Percentiles rank a stretch among this genome's conserved stretches.
phyloP scores from a whole-genome alignment of 2,797 vertebrate genomes.

The Neopelma chrysocephalum region DNA sequence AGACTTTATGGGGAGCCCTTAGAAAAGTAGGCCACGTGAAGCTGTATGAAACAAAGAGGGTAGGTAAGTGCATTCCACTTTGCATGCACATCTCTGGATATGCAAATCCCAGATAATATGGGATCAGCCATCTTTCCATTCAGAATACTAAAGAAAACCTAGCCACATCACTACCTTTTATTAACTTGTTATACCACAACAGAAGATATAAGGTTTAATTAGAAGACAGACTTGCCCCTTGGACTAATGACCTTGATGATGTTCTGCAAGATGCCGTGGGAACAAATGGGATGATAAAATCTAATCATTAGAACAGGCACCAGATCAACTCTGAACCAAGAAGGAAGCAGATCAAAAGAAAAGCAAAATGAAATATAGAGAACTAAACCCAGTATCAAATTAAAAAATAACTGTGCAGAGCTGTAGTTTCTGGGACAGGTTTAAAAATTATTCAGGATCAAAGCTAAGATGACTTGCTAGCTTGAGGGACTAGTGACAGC shows the following conservation, averaged over 20 bases:
- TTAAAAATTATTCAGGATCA: constrained; percentile 7
- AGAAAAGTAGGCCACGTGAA: not conserved
- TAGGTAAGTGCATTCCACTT: not conserved
- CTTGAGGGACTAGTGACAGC: not conserved
- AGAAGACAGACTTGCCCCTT: constrained; percentile 21
- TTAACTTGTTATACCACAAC: not conserved
- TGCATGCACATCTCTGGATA: not conserved
- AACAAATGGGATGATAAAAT: constrained; percentile 44
- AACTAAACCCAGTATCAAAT: not conserved
- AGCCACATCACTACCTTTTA: not conserved
- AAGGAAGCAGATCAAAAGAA: constrained; percentile 18
- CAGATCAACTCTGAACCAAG: not conserved
- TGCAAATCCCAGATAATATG: not conserved
- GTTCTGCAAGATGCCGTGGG: not conserved
- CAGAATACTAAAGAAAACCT: not conserved
- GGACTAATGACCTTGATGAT: constrained; percentile 12
- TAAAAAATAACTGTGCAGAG: not conserved
- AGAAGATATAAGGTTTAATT: constrained; percentile 1
- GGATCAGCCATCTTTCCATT: not conserved
- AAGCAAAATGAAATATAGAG: not conserved
- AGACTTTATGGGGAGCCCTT: not conserved
- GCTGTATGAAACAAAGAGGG: not conserved
- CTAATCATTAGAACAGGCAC: not conserved
- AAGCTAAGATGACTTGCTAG: not conserved
- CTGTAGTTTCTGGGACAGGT: not conserved